Base-by-base conservation (phyloP, 1,140 invertebrate species). In the Neodiprion lecontei region DNA sequence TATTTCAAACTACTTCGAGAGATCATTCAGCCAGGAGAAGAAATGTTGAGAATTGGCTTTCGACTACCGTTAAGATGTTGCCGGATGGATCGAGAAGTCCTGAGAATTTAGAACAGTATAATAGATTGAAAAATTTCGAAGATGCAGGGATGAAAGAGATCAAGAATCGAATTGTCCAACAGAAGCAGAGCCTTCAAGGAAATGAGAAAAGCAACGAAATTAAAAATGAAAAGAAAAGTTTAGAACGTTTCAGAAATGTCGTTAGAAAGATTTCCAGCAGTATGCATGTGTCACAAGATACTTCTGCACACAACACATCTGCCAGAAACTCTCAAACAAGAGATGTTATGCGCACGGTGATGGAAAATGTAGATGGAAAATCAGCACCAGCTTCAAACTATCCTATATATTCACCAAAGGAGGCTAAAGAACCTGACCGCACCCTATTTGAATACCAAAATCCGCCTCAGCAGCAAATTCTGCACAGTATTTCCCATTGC, bases 121-220 rank as follows among this genome's bases (percentile, higher is more conserved):
- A 84, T 81, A 70, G 48, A 74, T 4, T 77, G 78, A 8, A 82
- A 79, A 72, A 86, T 17, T 17, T 61, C 5, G 84, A 65, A 83
- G 79, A 74, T 84, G 81, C 0, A 75, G 81, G 28, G 82, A 82
- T 9, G 76, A 79, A 5, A 67, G 71, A 50, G 78, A 79, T 28
- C 28, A 40, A 50, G 61, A 47, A 69, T 77, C 14, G 72, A 76
- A 48, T 72, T 74, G 7, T 14, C 5, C 53, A 61, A 17, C 53
- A 61, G 53, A 61, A 61, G 53, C 8, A 8, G 53, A 61, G 0
- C n/a, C 53, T 61, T 61, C 11, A 5, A 61, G 53, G 53, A 17
- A 17, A 4, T 61, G 53, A 61, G 9, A 61, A 61, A 61, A 61
- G n/a, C 11, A 17, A 49, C 65, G 75, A 17, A 79, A 74, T 68